These are phyloP conservation scores for Columba janthina DNA, from an alignment of 2,113 vertebrate species.

Conservation along the genomic window DNA sequence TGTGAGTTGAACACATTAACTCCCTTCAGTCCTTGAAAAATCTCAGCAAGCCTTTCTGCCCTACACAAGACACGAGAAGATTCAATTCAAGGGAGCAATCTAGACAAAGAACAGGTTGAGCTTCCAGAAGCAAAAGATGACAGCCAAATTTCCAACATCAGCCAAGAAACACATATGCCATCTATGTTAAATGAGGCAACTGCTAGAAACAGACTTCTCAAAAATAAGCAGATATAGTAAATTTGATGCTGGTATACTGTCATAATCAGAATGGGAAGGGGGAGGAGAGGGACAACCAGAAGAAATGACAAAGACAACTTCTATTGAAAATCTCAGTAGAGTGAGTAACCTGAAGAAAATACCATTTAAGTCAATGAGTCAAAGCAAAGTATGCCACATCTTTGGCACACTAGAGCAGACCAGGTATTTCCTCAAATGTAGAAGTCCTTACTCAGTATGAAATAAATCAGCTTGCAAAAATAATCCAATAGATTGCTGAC, in stretches of 20 bases:
- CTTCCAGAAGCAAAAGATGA: not conserved
- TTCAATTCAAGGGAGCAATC: not conserved
- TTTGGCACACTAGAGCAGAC: not conserved
- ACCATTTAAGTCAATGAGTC: not conserved
- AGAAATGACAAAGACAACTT: not conserved
- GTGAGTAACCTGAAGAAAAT: not conserved
- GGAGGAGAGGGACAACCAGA: rapidly evolving
- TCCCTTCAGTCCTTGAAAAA: not conserved
- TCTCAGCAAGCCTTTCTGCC: not conserved
- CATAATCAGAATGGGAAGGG: not conserved
- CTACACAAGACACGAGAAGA: not conserved
- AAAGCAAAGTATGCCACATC: not conserved
- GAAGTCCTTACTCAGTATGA: not conserved
- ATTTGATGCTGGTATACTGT: not conserved
- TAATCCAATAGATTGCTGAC: not conserved
- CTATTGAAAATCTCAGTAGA: not conserved
- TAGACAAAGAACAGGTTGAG: not conserved
- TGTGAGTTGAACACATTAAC: not conserved
- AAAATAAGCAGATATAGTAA: not conserved
- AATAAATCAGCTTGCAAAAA: not conserved
- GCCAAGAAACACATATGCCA: not conserved
- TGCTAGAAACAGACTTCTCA: not conserved
- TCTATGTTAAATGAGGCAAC: not conserved
- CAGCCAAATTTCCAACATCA: not conserved
- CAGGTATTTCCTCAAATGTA: not conserved